Evolutionary conservation across 2,888 invertebrate genomes (phyloP).

Genomic region (Ochropacha duplaris): DNA sequence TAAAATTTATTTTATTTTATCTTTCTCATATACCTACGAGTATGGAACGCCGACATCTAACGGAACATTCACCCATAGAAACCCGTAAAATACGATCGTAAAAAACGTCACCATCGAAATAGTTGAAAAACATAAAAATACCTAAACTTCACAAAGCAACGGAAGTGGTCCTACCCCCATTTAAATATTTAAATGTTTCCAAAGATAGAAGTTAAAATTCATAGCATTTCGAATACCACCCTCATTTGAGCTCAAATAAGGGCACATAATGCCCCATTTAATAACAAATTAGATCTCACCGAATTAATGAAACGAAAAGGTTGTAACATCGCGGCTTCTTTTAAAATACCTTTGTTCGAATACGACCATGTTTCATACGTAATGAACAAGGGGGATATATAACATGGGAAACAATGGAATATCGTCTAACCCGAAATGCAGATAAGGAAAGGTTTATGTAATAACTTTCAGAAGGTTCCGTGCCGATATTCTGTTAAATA

Average conservation of each 20-base stretch:
- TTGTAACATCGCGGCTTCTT: conserved; percentile 10
- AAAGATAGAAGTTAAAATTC: conserved; percentile 73
- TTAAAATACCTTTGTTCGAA: conserved; percentile 12
- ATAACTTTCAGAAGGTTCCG: conserved; percentile 34
- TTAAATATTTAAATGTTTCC: conserved; percentile 67
- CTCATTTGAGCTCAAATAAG: conserved; percentile 52
- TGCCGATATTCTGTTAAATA: conserved; percentile 33
- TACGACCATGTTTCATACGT: conserved; percentile 16
- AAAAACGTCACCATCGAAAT: conserved; percentile 13
- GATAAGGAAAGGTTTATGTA: conserved; percentile 42
- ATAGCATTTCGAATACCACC: conserved; percentile 68
- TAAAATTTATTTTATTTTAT: background rate
- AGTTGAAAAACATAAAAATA: conserved; percentile 20
- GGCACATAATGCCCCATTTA: conserved; percentile 76
- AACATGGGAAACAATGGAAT: conserved; percentile 47
- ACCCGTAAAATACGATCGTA: conserved; percentile 5
- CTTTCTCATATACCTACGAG: background rate
- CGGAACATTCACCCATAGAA: background rate
- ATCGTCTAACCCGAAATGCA: conserved; percentile 33
- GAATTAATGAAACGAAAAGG: conserved; percentile 7
- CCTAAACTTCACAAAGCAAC: conserved; percentile 31
- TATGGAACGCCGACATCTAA: background rate
- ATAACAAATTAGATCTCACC: conserved; percentile 74
- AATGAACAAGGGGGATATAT: conserved; percentile 23
- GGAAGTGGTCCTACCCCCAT: conserved; percentile 57